Evolutionary conservation across 1,140 invertebrate species (phyloP).

Genomic region (Yoshiicerus persimilis): DNA sequence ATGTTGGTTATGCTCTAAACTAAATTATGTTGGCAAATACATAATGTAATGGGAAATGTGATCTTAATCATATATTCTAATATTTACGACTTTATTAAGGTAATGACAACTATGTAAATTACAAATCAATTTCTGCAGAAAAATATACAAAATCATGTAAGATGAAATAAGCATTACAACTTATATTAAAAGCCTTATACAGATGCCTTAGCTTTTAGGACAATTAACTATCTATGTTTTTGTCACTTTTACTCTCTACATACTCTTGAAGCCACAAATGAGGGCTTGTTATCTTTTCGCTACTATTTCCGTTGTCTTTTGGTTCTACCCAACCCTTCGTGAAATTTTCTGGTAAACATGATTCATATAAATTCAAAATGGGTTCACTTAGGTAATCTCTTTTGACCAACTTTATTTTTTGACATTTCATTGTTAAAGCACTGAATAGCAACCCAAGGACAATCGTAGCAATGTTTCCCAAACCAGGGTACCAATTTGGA

Average conservation of each 20-base stretch:
- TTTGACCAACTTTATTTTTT: background rate
- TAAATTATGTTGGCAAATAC: too few species aligned
- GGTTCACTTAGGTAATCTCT: background rate
- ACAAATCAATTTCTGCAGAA: too few species aligned
- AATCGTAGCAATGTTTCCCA: slow-evolving; percentile 24
- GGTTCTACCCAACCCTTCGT: background rate
- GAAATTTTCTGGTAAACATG: background rate
- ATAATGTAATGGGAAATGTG: too few species aligned
- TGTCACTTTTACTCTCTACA: background rate
- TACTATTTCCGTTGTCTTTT: background rate
- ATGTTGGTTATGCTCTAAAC: too few species aligned
- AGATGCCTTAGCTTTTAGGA: too few species aligned
- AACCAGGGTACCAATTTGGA: slow-evolving; percentile 30
- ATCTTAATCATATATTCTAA: too few species aligned
- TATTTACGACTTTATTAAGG: too few species aligned
- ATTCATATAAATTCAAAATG: background rate
- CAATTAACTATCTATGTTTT: too few species aligned
- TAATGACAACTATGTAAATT: too few species aligned
- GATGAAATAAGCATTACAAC: too few species aligned
- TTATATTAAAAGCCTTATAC: too few species aligned
- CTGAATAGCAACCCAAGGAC: slow-evolving; percentile 35
- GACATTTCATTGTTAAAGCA: background rate
- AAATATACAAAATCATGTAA: too few species aligned
- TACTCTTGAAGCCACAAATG: background rate
- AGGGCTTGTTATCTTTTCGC: background rate